phyloP scores from a whole-genome alignment of 2,113 vertebrate species.

The Python bivittatus region DNA sequence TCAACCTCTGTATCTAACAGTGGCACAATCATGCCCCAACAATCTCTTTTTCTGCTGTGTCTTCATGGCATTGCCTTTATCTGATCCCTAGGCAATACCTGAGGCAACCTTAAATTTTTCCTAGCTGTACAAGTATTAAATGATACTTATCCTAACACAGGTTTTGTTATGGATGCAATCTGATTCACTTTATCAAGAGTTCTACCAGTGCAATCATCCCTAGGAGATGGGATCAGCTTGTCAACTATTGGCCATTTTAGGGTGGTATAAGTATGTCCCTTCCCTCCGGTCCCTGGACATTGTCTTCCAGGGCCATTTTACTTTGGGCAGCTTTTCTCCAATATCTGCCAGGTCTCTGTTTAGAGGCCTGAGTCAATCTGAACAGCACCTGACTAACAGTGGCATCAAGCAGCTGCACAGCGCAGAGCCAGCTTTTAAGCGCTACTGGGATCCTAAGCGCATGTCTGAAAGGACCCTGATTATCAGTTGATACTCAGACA shows the following conservation, averaged over 20 bases:
- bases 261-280: not conserved
- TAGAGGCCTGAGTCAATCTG: not conserved
- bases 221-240: not conserved
- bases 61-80: no score
- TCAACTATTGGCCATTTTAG: not conserved
- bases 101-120: not conserved
- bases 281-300: not conserved
- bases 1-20: not conserved
- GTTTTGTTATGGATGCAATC: not conserved
- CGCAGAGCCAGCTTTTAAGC: not conserved
- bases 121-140: not conserved
- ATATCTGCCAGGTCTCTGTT: not conserved
- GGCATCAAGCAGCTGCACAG: not conserved
- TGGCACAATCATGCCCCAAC: not conserved
- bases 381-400: not conserved
- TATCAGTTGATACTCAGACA: not conserved
- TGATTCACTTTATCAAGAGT: not conserved
- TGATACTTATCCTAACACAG: not conserved
- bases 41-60: not conserved
- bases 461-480: not conserved
- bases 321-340: not conserved
- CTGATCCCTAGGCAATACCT: no score
- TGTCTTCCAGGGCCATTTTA: not conserved
- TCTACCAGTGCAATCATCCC: not conserved
- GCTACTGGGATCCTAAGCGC: not conserved